These are phyloP conservation scores for Archilochus colubris DNA, from an alignment of 2,113 vertebrate species.

Conservation along the genomic window DNA sequence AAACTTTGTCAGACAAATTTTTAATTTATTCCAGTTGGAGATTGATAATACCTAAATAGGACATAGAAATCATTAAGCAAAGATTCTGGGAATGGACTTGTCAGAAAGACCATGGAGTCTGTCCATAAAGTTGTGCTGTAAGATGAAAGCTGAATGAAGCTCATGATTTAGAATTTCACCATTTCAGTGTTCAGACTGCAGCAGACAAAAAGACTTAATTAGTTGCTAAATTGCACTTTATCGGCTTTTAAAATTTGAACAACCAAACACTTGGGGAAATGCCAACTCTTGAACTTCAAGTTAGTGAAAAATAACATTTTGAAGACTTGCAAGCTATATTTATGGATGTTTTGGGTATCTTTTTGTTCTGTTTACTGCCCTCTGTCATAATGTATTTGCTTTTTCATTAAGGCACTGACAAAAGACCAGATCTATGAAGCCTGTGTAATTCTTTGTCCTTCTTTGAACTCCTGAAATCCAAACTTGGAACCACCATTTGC, in stretches of 20 bases:
- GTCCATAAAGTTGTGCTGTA: background rate
- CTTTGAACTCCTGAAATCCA: background rate
- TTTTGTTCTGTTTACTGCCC: background rate
- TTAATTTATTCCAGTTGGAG: background rate
- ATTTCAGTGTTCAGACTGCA: background rate
- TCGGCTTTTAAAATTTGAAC: background rate
- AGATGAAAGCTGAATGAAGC: background rate
- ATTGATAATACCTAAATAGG: background rate
- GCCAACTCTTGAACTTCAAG: background rate
- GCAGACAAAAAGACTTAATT: background rate
- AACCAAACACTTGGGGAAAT: background rate
- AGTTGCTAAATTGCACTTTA: background rate
- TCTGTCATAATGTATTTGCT: slow-evolving; percentile 17
- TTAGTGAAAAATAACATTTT: background rate
- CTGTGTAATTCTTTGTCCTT: background rate
- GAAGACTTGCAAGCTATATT: background rate
- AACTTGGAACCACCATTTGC: background rate
- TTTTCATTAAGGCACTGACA: slow-evolving; percentile 2
- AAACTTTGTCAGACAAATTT: background rate
- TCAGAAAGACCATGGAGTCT: background rate
- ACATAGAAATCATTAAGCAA: background rate
- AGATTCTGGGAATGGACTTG: background rate
- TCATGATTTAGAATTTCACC: background rate
- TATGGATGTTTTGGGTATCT: fast-evolving
- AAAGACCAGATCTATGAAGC: background rate